Evolutionary conservation across 2,113 vertebrate genomes (phyloP).

Genomic region (Lethenteron reissneri): DNA sequence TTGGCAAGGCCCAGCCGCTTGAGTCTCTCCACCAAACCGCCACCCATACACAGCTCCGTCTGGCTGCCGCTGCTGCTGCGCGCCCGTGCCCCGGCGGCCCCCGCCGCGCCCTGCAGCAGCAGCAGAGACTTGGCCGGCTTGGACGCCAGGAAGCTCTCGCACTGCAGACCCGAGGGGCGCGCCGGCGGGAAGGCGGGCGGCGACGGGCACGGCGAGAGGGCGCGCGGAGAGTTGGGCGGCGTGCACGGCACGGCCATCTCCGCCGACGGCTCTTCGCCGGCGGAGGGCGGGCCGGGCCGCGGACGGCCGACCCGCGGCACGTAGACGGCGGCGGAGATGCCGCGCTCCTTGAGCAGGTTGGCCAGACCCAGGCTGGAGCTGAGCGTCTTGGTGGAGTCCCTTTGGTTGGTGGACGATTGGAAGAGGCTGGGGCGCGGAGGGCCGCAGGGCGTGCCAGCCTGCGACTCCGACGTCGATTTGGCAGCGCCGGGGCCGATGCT

Average conservation of each 20-base stretch:
- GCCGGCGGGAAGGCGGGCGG: conserved; percentile 48
- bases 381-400: conserved; percentile 78
- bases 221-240: conserved; percentile 54
- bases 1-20: conserved; percentile 50
- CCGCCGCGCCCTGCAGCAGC: conserved; percentile 59
- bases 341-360: conserved; percentile 59
- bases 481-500: not conserved
- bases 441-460: conserved; percentile 31
- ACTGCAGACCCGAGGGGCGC: conserved; percentile 40
- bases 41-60: conserved; percentile 52
- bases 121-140: conserved; percentile 78
- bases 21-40: conserved; percentile 79
- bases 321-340: conserved; percentile 75
- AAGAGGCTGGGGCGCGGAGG: conserved; percentile 67
- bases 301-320: conserved; percentile 65
- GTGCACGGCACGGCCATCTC: conserved; percentile 44
- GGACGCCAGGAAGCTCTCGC: conserved; percentile 69
- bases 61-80: conserved; percentile 45
- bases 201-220: conserved; percentile 23
- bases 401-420: conserved; percentile 72
- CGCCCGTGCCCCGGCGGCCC: conserved; percentile 20
- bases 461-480: conserved; percentile 8
- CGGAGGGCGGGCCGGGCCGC: conserved; percentile 19
- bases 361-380: conserved; percentile 82
- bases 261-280: conserved; percentile 21